Evolutionary conservation across 2,113 vertebrate genomes (phyloP), one percentile per base, ranked within the genome.

Genomic region (Brachyhypopomus gauderio): DNA sequence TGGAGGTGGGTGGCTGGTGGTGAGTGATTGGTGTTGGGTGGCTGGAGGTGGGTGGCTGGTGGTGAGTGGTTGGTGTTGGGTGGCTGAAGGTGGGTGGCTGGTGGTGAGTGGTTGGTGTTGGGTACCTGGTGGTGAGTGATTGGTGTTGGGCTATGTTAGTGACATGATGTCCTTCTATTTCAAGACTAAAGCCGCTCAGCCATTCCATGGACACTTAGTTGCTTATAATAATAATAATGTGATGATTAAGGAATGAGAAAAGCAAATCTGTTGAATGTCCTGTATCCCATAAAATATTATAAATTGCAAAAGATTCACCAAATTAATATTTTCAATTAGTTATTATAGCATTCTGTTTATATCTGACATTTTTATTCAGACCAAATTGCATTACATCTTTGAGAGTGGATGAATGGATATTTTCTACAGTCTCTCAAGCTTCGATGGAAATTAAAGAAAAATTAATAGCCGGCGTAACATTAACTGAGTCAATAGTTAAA

Each of bases 181-280:
- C 22, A 19, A n/a, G 52, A 74, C 27, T 27, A 58, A 52, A 34
- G 2, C 52, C 36, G 25, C 6, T 8, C 19, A 56, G 16, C 11
- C 8, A 59, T 30, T 23, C 8, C 48, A 55, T 52, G 45, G 45
- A 4, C 6, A 22, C 55, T 12, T 25, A 20, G 38, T 34, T 73
- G 5, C 9, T 73, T 73, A 80, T 48, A 22, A 66, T 7, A 73
- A 23, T 48, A 9, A 76, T 20, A n/a, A n/a, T n/a, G n/a, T n/a
- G 22, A 63, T 45, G 1, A 52, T 52, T 52, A 52, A 14, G 2
- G 12, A 12, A 52, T 52, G 12, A 52, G 9, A 3, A 52, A 52
- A 3, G 25, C 23, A 72, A 58, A 59, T 4, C 25, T 45, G 9
- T 73, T 19, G 41, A 36, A 55, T 45, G 72, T 7, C 9, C 36